Evolutionary conservation across 2,113 vertebrate species (phyloP), one percentile per base, ranked within the genome.

Genomic region (Salvelinus alpinus): DNA sequence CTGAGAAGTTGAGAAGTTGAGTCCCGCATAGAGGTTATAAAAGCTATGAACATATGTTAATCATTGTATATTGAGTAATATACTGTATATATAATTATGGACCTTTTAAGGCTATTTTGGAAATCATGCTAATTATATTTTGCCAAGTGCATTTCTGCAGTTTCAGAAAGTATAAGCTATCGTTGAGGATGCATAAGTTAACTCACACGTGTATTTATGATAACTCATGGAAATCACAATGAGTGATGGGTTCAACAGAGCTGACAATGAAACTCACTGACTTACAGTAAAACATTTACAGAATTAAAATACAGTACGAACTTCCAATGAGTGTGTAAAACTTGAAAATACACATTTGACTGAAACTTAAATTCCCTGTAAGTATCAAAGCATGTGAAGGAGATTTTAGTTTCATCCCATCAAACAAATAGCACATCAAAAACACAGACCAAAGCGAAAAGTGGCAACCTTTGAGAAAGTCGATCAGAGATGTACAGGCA

Each of bases 381-480:
- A 22, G 18, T 60, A n/a, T n/a, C 16, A 22, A n/a, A 60, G 59
- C 59, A 60, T 9, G 0, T 60, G 59, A n/a, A 22, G 20, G 20
- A 85, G 72, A 71, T 71, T 85, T 82, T 75, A 24, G 38, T 60
- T 77, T 83, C 73, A 88, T 86, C 85, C 82, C 80, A 84, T 85
- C 72, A 18, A 68, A 84, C 81, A 84, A 90, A 87, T 75, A 89
- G 84, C 85, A 87, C 86, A 86, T 91, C 87, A 89, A 90, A 88
- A 82, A 80, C 87, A 88, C 85, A 90, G 83, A 88, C 81, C 82
- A 86, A 85, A 90, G 81, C 83, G 83, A 89, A 88, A 44, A 70
- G 66, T 16, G 34, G 6, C 86, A 90, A 91, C 91, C 90, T 91
- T 92, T 90, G 84, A 91, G 88, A 88, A 91, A 91, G 88, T 91